Evolutionary conservation across 2,797 vertebrate genomes (phyloP).

Genomic region (Sebastes trivittatus): DNA sequence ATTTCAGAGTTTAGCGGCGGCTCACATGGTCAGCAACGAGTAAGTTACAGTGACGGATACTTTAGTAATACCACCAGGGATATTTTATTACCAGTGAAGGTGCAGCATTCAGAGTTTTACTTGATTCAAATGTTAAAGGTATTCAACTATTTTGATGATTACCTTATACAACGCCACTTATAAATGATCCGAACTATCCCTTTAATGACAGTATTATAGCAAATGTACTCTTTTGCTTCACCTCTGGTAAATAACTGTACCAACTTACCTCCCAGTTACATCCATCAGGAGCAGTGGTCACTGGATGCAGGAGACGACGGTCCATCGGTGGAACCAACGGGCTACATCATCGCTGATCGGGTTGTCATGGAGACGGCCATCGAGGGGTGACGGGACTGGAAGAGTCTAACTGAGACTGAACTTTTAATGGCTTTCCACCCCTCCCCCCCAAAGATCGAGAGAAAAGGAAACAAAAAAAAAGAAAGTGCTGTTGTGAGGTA

Average conservation of each 20-base stretch:
- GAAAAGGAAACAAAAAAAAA: neutral
- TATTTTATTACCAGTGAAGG: neutral
- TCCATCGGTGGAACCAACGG: neutral
- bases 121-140: neutral
- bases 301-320: neutral
- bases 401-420: slow-evolving; percentile 15
- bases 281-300: slow-evolving; percentile 35
- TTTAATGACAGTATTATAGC: too few relatives aligned
- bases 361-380: slow-evolving; percentile 24
- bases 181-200: too few relatives aligned
- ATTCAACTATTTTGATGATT: neutral
- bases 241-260: neutral
- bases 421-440: neutral
- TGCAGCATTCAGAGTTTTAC: neutral
- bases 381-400: slow-evolving; percentile 29
- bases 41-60: slow-evolving; percentile 15
- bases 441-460: slow-evolving; percentile 9
- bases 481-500: slow-evolving; percentile 40
- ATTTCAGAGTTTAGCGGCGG: slow-evolving; percentile 9
- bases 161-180: too few relatives aligned
- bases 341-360: slow-evolving; percentile 20
- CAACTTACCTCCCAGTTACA: slow-evolving; percentile 34
- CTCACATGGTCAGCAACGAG: slow-evolving; percentile 40
- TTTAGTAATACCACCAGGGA: too few relatives aligned
- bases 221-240: too few relatives aligned